These are phyloP conservation scores for Phrynocephalus versicolor DNA, from an alignment of 2,113 vertebrate genomes.

Conservation along the genomic window DNA sequence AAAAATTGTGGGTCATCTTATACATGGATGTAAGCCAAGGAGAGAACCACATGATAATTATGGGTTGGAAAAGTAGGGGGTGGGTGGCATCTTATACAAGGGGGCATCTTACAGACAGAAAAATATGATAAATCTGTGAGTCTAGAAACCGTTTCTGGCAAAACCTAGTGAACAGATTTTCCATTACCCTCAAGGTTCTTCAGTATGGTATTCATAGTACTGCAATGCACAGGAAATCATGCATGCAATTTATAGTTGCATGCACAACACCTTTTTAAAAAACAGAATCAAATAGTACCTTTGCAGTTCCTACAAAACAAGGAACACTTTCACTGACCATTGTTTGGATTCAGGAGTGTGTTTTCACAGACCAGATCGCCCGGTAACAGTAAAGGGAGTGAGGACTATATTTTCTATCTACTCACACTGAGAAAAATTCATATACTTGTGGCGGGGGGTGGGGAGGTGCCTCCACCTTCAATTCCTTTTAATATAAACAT, in stretches of 20 bases:
- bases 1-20: no score
- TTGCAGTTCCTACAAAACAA: not conserved
- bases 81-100: no score
- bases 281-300: not conserved
- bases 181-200: not conserved
- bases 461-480: not conserved
- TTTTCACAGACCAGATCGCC: not conserved
- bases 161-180: not conserved
- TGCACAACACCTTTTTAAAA: not conserved
- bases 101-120: no score
- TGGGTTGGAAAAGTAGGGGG: no score
- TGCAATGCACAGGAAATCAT: no score
- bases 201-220: no score
- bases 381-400: rapidly evolving
- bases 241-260: no score
- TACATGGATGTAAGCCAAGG: no score
- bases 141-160: not conserved
- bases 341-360: not conserved
- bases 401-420: not conserved
- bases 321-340: not conserved
- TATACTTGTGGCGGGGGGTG: not conserved
- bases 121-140: no score
- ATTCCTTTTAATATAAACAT: constrained; percentile 6
- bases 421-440: not conserved
- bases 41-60: no score